Percentiles rank a stretch among this genome's conserved stretches.
Conservation (phyloP, 1,140 invertebrate genomes). For the Coptotermes formosanus region DNA sequence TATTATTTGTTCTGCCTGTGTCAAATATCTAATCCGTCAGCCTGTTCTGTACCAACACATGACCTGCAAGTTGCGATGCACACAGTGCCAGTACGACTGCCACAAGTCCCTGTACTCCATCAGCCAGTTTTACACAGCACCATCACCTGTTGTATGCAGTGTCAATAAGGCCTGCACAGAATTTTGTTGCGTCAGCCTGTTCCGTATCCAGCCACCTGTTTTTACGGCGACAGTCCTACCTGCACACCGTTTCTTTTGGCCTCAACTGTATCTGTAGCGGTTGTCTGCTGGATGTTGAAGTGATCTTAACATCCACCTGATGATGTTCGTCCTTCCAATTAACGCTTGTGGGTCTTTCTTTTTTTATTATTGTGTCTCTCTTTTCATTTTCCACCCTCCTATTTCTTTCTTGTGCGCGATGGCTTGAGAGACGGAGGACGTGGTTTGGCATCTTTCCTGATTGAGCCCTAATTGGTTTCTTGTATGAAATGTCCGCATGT, state of each 20-base stretch:
- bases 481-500: slow-evolving; percentile 11
- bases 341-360: neutral
- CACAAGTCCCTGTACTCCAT: no score
- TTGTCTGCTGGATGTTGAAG: neutral
- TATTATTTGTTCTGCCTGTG: no score
- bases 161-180: no score
- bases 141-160: no score
- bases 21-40: no score
- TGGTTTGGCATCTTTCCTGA: neutral
- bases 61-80: no score
- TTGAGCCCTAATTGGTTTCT: slow-evolving; percentile 1
- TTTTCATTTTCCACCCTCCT: neutral
- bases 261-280: neutral
- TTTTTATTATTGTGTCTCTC: neutral
- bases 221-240: no score
- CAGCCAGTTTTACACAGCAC: no score
- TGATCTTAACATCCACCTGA: slow-evolving; percentile 15
- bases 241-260: neutral
- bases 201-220: no score
- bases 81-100: no score
- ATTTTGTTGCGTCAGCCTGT: no score
- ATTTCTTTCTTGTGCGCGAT: neutral
- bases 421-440: neutral
- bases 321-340: slow-evolving; percentile 18
- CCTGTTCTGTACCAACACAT: no score